These are phyloP conservation scores for Chaenogobius annularis DNA, from an alignment of 2,113 vertebrate genomes.

Conservation along the genomic window DNA sequence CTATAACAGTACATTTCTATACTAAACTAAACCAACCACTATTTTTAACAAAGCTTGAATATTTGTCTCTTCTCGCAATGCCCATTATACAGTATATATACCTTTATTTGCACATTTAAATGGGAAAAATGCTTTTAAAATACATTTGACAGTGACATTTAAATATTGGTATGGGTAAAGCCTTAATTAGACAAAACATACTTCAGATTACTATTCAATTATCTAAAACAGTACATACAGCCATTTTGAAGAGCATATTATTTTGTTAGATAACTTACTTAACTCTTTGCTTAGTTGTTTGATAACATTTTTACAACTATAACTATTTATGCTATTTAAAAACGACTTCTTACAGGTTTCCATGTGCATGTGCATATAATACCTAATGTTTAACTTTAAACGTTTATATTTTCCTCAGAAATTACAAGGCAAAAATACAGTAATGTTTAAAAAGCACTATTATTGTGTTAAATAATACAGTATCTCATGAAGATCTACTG, in stretches of 20 bases:
- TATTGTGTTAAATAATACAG: too few relatives aligned
- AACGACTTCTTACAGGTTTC: not conserved
- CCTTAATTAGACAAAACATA: not conserved
- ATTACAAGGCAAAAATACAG: not conserved
- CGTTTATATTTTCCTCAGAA: not conserved
- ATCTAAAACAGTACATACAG: too few relatives aligned
- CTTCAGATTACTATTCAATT: too few relatives aligned
- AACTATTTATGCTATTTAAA: not conserved
- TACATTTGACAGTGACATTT: not conserved
- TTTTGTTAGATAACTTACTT: too few relatives aligned
- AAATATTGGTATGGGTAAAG: not conserved
- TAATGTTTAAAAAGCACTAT: not conserved
- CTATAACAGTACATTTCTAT: conserved; percentile 2
- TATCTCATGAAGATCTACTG: conserved; percentile 2
- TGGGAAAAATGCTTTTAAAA: not conserved
- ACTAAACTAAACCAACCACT: not conserved
- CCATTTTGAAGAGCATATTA: too few relatives aligned
- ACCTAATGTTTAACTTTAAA: too few relatives aligned
- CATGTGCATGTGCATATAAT: too few relatives aligned
- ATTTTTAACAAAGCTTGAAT: not conserved
- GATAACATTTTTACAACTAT: too few relatives aligned
- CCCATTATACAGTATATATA: not conserved
- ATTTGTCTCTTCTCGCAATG: not conserved
- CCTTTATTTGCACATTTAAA: not conserved
- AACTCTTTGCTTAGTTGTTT: too few relatives aligned